Evolutionary conservation across 1,140 invertebrate species (phyloP), one percentile per base, ranked within the genome.

Genomic region (Sycophaga agraensis): DNA sequence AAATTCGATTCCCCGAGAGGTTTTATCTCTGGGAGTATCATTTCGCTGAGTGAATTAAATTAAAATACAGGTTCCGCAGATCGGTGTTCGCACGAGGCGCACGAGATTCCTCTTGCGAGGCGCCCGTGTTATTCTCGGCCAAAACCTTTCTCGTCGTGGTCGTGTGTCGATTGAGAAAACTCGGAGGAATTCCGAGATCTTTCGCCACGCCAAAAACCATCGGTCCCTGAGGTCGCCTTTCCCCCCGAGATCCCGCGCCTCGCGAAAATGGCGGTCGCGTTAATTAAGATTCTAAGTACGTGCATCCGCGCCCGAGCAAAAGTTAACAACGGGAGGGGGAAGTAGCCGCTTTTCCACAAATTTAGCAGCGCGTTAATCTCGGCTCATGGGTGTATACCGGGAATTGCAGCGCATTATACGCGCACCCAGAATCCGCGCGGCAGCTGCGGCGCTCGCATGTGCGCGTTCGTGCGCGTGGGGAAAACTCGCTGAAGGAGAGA

Each of bases 271-370:
- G 31, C 9, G 42, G 22, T 35, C 22, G 9, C 16, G 35, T 51
- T 51, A 59, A 59, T 59, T 50, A 51, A 59, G 48, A 26, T 42
- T 31, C 24, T 50, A 42, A 49, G 46, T 59, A 50, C 50, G 42
- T 50, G 35, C 49, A 21, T 37, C 19, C 1, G 4, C 35, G 35
- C 7, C 21, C 9, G 16, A 19, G 22, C 28, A 2, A 22, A n/a
- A 0, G 53, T 5, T 19, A 16, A 6, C 24, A 16, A 2, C 1
- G 16, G 21, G 31, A 24, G 26, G 7, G 40, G 40, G 40, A 5
- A 6, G 4, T 8, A 45, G n/a, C 45, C 8, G 54, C 19, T 46
- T 56, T 46, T 45, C 40, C 28, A 34, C 28, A 46, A 45, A 56
- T 19, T 56, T 22, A 9, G 12, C 22, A 9, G 9, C 19, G 35